Evolutionary conservation across 2,797 vertebrate species (phyloP), one percentile per base, ranked within the genome.

Genomic region (Selene dorsalis): DNA sequence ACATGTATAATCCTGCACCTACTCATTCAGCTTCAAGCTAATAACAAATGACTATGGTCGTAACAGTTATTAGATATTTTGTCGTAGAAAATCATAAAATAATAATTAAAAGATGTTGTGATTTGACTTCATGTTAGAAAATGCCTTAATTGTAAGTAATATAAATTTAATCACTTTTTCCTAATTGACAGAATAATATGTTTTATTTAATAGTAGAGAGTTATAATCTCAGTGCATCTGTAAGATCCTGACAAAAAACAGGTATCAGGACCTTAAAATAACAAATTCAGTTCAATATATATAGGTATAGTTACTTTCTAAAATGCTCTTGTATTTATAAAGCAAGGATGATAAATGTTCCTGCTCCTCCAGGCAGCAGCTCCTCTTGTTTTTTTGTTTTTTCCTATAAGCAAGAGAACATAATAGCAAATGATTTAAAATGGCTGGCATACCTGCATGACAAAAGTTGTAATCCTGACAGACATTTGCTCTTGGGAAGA

Each of bases 341-440:
- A 22, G 3, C 30, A 18, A 53, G 58, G 20, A 69, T 17, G 9
- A 24, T 63, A 50, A 52, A 28, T 5, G 14, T 18, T 20, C 22
- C 13, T 58, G 32, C 26, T 48, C 47, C 48, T 28, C 13, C 13
- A 7, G 14, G 52, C 16, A 28, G 20, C 18, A 55, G 60, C 30
- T 22, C 2, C 10, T 18, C 11, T 30, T 39, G 38, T 10, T 26
- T 55, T 52, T 39, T 30, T 30, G 3, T 30, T 30, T 35, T 35
- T 50, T 57, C 48, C 18, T 32, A n/a, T 35, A 58, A 72, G 53
- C 35, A 59, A 22, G 18, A 43, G 9, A 53, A 60, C 28, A 28
- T 47, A 56, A 52, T 24, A 52, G n/a, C 12, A 4, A 45, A n/a
- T 55, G 38, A 75, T 64, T 74, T 45, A 20, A 47, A 74, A 55